Base-by-base conservation (phyloP, 2,888 invertebrate genomes). In the Iselma pallidipennis region DNA sequence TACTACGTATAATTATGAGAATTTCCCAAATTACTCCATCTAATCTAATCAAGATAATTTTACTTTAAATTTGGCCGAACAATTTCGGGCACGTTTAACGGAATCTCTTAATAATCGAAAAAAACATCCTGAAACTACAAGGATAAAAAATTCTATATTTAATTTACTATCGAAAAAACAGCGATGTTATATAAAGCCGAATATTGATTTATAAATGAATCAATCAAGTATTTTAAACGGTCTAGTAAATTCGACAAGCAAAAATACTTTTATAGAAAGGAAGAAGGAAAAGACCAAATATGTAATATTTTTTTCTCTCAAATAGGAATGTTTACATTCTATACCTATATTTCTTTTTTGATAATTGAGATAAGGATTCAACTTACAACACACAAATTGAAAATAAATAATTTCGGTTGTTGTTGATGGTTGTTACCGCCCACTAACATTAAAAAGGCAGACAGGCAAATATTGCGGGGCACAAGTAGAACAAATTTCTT, bases 301-400 rank as follows among this genome's bases (percentile, higher is more conserved):
- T 21, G 21, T 21, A 29, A 29, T 29, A 42, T 21, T 42, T 42
- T 42, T 42, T 21, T 42, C 42, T 42, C 42, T 42, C 42, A 21
- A 10, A 19, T 10, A 21, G 10, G 21, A 42, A 42, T 42, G 42
- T 19, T 10, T 19, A 42, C 42, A 42, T 42, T 42, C 42, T 21
- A 42, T 42, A n/a, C n/a, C n/a, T n/a, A n/a, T n/a, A n/a, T n/a
- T n/a, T n/a, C n/a, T n/a, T n/a, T n/a, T n/a, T 42, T 42, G 42
- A 42, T 42, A 42, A 42, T 42, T 42, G 42, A 42, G 42, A 42
- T 42, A 42, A 42, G 42, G 42, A 19, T 21, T 42, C 42, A 42
- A 21, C 42, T 42, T 42, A 42, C 42, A 42, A 42, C 42, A 42
- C 42, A 42, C 42, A 42, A 42, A 42, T 42, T 42, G 42, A 42